Base-by-base conservation (phyloP, 2,888 invertebrate species). In the Galerucella calmariensis region DNA sequence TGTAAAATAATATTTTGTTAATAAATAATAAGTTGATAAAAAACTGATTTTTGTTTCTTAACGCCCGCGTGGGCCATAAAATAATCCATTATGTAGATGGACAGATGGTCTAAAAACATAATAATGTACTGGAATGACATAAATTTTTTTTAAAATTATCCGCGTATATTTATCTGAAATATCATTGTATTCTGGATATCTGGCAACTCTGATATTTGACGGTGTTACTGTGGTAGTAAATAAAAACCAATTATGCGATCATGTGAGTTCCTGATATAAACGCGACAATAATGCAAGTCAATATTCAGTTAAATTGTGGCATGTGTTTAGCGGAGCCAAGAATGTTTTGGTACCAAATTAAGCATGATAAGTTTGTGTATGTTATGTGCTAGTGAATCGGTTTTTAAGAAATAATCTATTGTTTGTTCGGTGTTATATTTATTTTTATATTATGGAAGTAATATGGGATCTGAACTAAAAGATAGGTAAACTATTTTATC, bases 401-500 rank as follows among this genome's bases (percentile, higher is more conserved):
- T 59, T 58, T 58, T 58, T 58, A 27, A 27, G 20, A 20, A 20
- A 27, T 27, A 27, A 27, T 27, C 27, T n/a, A 16, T 20, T 58
- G 4, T 16, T 14, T 58, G 58, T 58, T 20, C 16, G 12, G 14
- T 10, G 20, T 20, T 20, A 48, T 48, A n/a, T 58, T 12, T 11
- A 8, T 9, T 58, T 11, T 3, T 35, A 35, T 6, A 41, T 41
- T 41, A 6, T 9, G 20, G 14, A 56, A 9, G 10, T 14, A 56
- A 16, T 24, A 58, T 58, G 58, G 58, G 58, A 11, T 59, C 58
- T 1, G 16, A 59, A 59, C 20, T 59, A 0, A 59, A 59, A 27
- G 58, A 59, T 14, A 59, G 58, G 58, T 59, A 59, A 20, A 24
- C 20, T 41, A 53, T 53, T 53, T n/a, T n/a, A 53, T 53, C n/a